A percentile compares a stretch with the other conserved stretches of the same genome.
Evolutionary conservation across 2,888 invertebrate genomes (phyloP).

Genomic region (Lepeophtheirus nordmannii): DNA sequence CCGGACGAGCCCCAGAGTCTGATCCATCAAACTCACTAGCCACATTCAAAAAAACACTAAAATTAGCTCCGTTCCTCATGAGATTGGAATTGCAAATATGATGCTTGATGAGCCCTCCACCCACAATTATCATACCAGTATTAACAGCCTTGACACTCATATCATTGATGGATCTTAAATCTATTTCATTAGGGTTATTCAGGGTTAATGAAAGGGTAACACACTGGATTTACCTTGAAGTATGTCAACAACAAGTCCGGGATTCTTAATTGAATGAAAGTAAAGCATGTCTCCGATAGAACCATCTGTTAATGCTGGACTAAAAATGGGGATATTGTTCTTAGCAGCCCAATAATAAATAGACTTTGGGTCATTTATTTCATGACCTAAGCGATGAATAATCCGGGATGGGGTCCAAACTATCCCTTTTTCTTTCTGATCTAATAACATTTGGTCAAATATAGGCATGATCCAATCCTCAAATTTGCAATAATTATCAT

Average conservation of each 20-base stretch:
- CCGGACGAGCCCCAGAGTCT: conserved; percentile 91
- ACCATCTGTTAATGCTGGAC: conserved; percentile 94
- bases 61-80: conserved; percentile 97
- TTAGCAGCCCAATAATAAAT: conserved; percentile 94
- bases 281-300: conserved; percentile 98
- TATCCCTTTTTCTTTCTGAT: conserved; percentile 57
- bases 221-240: conserved; percentile 20
- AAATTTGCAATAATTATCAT: conserved; percentile 93
- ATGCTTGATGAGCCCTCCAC: conserved; percentile 94
- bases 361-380: conserved; percentile 74
- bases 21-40: conserved; percentile 92
- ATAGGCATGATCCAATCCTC: conserved; percentile 94
- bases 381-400: conserved; percentile 65
- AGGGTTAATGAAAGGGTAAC: background rate
- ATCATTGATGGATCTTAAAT: conserved; percentile 71
- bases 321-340: conserved; percentile 91
- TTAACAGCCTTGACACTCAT: conserved; percentile 83
- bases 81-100: conserved; percentile 98
- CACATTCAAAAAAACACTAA: conserved; percentile 84
- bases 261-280: conserved; percentile 83
- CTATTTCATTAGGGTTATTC: conserved; percentile 36
- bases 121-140: conserved; percentile 90
- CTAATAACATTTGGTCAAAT: conserved; percentile 70
- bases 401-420: conserved; percentile 86
- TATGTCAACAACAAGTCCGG: conserved; percentile 38